Evolutionary conservation across 2,888 invertebrate genomes (phyloP).

Genomic region (Polylopha cassiicola): DNA sequence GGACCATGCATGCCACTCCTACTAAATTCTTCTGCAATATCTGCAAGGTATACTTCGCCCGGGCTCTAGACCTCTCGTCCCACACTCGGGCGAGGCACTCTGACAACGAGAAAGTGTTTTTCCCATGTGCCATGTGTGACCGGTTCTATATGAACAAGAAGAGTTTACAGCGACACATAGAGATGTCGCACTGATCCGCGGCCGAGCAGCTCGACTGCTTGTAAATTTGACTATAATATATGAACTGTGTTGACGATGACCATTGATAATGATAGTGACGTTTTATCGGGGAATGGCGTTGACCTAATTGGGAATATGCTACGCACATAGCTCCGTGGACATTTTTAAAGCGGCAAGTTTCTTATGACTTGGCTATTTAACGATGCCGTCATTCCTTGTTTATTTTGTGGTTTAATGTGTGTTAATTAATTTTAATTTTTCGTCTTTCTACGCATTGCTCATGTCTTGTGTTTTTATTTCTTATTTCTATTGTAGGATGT

Average conservation of each 20-base stretch:
- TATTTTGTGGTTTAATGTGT: slow-evolving; percentile 36
- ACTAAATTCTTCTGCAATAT: slow-evolving; percentile 77
- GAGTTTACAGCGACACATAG: slow-evolving; percentile 75
- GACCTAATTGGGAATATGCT: not conserved
- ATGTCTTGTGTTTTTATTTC: slow-evolving; percentile 54
- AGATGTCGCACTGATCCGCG: slow-evolving; percentile 67
- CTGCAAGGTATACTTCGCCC: slow-evolving; percentile 74
- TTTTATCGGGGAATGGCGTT: not conserved
- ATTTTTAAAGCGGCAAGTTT: slow-evolving; percentile 27
- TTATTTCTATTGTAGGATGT: slow-evolving; percentile 46
- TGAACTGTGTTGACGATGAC: slow-evolving; percentile 11
- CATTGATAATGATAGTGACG: not conserved
- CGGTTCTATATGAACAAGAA: slow-evolving; percentile 75
- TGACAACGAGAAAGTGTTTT: slow-evolving; percentile 73
- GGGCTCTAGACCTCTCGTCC: slow-evolving; percentile 63
- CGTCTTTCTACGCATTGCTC: slow-evolving; percentile 51
- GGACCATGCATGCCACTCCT: slow-evolving; percentile 72
- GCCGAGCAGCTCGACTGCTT: slow-evolving; percentile 11
- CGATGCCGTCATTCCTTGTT: slow-evolving; percentile 48
- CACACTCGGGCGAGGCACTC: slow-evolving; percentile 71
- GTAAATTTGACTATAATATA: slow-evolving; percentile 7
- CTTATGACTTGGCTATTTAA: slow-evolving; percentile 32
- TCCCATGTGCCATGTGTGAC: slow-evolving; percentile 77
- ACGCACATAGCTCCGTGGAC: slow-evolving; percentile 2
- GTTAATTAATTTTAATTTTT: slow-evolving; percentile 33